A percentile compares a stretch with the other conserved stretches of the same genome.
Evolutionary conservation across 2,888 invertebrate genomes (phyloP).

Genomic region (Eupithecia dodoneata): DNA sequence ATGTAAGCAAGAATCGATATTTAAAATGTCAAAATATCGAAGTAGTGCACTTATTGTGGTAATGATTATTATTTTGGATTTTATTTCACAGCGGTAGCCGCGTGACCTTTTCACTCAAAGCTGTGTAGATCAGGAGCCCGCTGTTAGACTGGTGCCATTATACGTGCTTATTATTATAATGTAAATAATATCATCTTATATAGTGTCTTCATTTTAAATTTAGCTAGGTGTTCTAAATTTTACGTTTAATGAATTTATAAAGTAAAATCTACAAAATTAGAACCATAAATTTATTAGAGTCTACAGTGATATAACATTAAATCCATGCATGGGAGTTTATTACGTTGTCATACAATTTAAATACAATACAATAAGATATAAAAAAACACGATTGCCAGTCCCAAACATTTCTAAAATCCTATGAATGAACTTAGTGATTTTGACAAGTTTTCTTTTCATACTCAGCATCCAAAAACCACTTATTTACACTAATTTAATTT

Average conservation of each 20-base stretch:
- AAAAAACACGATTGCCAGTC: not conserved
- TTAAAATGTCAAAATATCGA: slow-evolving; percentile 69
- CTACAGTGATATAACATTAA: too few relatives aligned
- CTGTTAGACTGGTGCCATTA: not conserved
- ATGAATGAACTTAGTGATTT: not conserved
- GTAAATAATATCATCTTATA: not conserved
- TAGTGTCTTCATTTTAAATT: too few relatives aligned
- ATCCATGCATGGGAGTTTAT: not conserved
- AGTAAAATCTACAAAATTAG: too few relatives aligned
- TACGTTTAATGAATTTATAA: not conserved
- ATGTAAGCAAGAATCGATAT: slow-evolving; percentile 58
- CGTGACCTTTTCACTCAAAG: slow-evolving; percentile 80
- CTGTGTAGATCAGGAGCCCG: slow-evolving; percentile 38
- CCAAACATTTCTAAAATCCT: not conserved
- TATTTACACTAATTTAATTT: too few relatives aligned
- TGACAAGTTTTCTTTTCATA: not conserved
- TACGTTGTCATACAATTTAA: too few relatives aligned
- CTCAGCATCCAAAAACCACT: not conserved
- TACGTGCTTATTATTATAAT: not conserved
- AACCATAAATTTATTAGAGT: too few relatives aligned
- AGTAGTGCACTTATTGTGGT: slow-evolving; percentile 64
- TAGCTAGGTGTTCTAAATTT: not conserved
- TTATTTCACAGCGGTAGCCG: slow-evolving; percentile 68
- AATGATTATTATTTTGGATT: slow-evolving; percentile 77
- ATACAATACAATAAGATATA: not conserved